Base-by-base conservation (phyloP, 2,888 invertebrate species). In the Acheta domesticus region DNA sequence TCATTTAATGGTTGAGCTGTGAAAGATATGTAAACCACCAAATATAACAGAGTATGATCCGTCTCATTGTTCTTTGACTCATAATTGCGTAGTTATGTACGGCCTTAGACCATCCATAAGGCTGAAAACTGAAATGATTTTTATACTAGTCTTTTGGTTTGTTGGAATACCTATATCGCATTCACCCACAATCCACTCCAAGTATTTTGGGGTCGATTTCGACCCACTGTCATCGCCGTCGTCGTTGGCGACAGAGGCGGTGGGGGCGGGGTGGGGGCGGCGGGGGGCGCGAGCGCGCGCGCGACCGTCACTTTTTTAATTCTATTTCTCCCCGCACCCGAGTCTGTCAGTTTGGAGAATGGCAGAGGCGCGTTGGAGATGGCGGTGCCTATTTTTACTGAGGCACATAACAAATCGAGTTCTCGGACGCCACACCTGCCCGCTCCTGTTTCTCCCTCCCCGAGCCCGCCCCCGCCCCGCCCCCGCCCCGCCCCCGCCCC, bases 371-470 rank as follows among this genome's bases (percentile, higher is more conserved):
- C 49, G 77, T 50, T 50, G 62, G 78, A 36, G 23, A 48, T 19
- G 73, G 12, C 23, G 78, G 74, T 14, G 73, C 62, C 16, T 62
- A 62, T 62, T 62, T 62, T n/a, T 21, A 78, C 76, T 48, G 76
- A n/a, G 76, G 49, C 76, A 49, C 19, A 49, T 79, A 79, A 79
- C 79, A 79, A 79, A 79, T 79, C 76, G 79, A 49, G 79, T 75
- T 49, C 50, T 36, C 76, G 23, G n/a, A 23, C 50, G 20, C 62
- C 36, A 50, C 79, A 79, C 79, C 79, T 79, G 79, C 79, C 74
- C 36, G 16, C 79, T n/a, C 62, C 62, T 62, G 62, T 62, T 62
- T 16, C 62, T 62, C 16, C 62, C 16, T n/a, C 62, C 62, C n/a
- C 14, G 12, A 14, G n/a, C 62, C 62, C 4, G 14, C 62, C 14